Evolutionary conservation across 2,888 invertebrate species (phyloP).

Genomic region (Eupithecia subfuscata): DNA sequence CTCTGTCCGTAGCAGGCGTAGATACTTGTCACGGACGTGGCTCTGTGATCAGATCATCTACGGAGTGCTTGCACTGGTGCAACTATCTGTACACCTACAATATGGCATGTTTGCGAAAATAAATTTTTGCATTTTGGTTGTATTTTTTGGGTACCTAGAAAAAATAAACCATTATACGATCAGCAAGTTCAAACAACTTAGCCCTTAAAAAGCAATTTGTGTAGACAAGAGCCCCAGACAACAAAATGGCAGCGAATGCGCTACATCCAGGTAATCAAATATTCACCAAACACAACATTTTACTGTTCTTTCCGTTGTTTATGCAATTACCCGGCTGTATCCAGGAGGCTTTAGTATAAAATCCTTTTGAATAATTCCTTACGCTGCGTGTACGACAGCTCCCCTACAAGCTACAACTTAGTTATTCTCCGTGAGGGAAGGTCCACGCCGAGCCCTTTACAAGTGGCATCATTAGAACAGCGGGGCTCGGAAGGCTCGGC

Average conservation of each 20-base stretch:
- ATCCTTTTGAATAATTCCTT: constrained; percentile 13
- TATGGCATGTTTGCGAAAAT: too few relatives aligned
- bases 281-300: neutral
- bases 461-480: constrained; percentile 80
- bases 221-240: neutral
- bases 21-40: neutral
- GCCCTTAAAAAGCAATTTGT: neutral
- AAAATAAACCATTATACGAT: neutral
- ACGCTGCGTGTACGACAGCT: neutral
- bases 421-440: constrained; percentile 81
- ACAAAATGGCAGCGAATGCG: neutral
- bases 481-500: constrained; percentile 31
- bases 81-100: neutral
- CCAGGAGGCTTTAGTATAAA: neutral
- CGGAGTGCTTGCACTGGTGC: too few relatives aligned
- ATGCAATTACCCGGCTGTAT: neutral
- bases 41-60: neutral
- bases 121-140: neutral
- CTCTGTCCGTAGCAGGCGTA: too few relatives aligned
- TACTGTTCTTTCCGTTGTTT: neutral
- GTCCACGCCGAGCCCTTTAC: constrained; percentile 77
- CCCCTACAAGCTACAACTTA: constrained; percentile 57
- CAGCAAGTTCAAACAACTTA: neutral
- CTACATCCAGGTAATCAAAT: neutral
- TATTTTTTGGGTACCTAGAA: neutral